phyloP scores from a whole-genome alignment of 2,888 invertebrate genomes.

The Rhorus exstirpatorius region DNA sequence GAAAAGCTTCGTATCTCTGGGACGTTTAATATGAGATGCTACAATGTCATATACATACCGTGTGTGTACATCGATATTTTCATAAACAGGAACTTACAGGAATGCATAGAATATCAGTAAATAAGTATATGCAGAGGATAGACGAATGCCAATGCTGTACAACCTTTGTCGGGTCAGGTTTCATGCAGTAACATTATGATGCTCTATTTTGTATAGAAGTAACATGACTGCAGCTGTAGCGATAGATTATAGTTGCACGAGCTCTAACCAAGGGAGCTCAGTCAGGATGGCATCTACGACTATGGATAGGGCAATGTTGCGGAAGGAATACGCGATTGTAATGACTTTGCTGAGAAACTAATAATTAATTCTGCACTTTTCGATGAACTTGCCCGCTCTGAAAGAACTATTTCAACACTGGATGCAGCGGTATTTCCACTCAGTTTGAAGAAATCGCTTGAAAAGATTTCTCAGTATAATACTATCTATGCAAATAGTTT shows the following conservation, averaged over 20 bases:
- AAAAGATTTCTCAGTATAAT: not conserved
- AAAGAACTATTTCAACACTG: not conserved
- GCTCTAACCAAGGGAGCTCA: conserved; percentile 29
- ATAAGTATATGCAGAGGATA: conserved; percentile 19
- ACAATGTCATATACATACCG: conserved; percentile 72
- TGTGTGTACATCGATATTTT: conserved; percentile 27
- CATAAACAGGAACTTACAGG: conserved; percentile 34
- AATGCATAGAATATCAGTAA: conserved; percentile 37
- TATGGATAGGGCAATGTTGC: conserved; percentile 27
- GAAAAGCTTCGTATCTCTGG: conserved; percentile 73
- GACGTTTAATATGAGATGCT: conserved; percentile 80
- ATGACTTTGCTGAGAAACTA: not conserved
- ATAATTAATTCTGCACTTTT: conserved; percentile 4
- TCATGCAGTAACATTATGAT: conserved; percentile 25
- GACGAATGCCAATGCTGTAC: conserved; percentile 49
- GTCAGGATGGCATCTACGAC: not conserved
- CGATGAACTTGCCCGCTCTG: conserved; percentile 2
- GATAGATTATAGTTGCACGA: conserved; percentile 34
- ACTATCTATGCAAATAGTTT: not conserved
- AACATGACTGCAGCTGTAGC: conserved; percentile 48
- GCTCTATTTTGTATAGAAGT: conserved; percentile 43
- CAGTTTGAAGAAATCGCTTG: not conserved
- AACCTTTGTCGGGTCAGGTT: conserved; percentile 59
- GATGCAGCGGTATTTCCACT: not conserved
- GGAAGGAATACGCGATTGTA: conserved; percentile 9